These are phyloP conservation scores for Antheraea assamensis DNA, from an alignment of 2,888 invertebrate genomes.

Conservation along the genomic window DNA sequence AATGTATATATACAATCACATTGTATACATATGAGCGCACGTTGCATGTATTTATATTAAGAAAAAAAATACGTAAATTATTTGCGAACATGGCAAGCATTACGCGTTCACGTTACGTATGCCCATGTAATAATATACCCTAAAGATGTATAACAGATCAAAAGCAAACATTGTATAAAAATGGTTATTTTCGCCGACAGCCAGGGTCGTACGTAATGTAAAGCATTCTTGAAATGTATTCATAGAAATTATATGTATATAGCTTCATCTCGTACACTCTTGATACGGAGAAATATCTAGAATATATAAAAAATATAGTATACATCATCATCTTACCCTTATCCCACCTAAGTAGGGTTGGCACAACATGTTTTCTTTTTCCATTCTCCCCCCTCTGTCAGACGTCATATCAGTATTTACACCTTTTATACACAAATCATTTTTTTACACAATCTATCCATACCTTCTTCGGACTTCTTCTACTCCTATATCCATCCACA, in stretches of 20 bases:
- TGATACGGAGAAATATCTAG: conserved; percentile 3
- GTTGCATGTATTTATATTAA: conserved; percentile 1
- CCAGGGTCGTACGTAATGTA: conserved; percentile 44
- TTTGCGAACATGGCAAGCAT: conserved; percentile 4
- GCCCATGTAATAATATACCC: conserved; percentile 6
- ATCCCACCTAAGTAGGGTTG: no score
- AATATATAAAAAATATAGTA: neutral
- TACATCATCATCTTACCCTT: no score
- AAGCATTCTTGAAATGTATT: conserved; percentile 40
- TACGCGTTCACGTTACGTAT: conserved; percentile 4
- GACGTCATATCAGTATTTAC: no score
- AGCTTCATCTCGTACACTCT: conserved; percentile 3
- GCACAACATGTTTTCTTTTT: no score
- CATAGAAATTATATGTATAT: conserved; percentile 22
- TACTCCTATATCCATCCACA: no score
- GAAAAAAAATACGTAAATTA: neutral
- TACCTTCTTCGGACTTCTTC: no score
- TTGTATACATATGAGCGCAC: neutral
- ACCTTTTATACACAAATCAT: no score
- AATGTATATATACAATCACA: no score
- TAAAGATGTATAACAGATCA: conserved; percentile 33
- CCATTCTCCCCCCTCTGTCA: no score
- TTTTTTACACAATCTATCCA: no score
- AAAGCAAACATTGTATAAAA: conserved; percentile 49
- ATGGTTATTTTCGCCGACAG: conserved; percentile 50